A percentile compares a stretch with the other conserved stretches of the same genome.
These are phyloP conservation scores for Trichogramma dendrolimi DNA, from an alignment of 2,888 invertebrate species.

Conservation along the genomic window DNA sequence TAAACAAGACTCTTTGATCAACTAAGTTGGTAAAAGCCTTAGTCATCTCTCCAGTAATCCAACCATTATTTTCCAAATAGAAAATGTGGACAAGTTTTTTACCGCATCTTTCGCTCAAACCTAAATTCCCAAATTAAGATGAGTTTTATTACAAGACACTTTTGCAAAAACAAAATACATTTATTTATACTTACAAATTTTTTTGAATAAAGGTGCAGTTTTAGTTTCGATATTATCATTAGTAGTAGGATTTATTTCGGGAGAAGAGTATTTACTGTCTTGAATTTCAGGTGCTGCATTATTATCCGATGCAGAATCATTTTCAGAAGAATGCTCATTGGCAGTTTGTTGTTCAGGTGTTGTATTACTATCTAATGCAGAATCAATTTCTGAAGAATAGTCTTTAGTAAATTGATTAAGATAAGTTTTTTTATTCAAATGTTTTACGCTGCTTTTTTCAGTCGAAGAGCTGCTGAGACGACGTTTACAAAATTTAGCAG, in stretches of 20 bases:
- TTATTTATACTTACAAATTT: not conserved
- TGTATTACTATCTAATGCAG: not conserved
- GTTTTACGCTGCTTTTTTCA: too few species aligned
- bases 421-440: not conserved
- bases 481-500: too few species aligned
- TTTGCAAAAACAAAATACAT: not conserved
- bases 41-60: conserved; percentile 39
- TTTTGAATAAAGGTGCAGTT: too few species aligned
- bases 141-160: not conserved
- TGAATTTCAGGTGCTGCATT: too few species aligned
- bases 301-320: too few species aligned
- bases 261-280: too few species aligned
- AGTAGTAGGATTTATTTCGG: too few species aligned
- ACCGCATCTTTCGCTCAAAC: conserved; percentile 22
- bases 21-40: conserved; percentile 34
- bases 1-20: conserved; percentile 21
- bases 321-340: too few species aligned
- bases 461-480: too few species aligned
- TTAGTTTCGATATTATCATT: too few species aligned
- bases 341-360: too few species aligned
- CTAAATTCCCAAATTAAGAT: conserved; percentile 28
- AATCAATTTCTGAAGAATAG: not conserved
- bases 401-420: not conserved
- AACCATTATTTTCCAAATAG: conserved; percentile 35
- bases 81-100: conserved; percentile 31